A percentile compares a stretch with the other conserved stretches of the same genome.
These are phyloP conservation scores for Noctilio leporinus DNA, from an alignment of 2,113 vertebrate genomes.

Conservation along the genomic window DNA sequence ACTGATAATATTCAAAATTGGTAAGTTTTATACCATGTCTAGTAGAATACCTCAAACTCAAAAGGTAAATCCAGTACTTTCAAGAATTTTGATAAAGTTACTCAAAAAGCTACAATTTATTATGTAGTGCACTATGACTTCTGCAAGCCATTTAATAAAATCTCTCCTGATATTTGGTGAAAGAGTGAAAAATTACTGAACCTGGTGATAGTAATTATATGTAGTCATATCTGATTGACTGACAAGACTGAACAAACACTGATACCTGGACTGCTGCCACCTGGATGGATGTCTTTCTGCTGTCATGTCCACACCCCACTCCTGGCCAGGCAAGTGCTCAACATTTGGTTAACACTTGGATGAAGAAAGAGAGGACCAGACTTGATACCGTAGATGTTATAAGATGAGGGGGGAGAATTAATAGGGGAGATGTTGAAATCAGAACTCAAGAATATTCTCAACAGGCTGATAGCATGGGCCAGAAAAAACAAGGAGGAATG, in stretches of 20 bases:
- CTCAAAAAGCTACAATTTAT: neutral
- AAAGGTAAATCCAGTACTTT: neutral
- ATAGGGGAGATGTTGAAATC: constrained; percentile 4
- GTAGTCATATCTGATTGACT: neutral
- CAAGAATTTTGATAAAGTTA: neutral
- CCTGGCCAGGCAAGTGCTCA: neutral
- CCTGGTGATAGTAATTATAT: neutral
- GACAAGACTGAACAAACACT: neutral
- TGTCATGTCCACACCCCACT: neutral
- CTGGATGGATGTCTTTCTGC: neutral
- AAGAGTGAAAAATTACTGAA: constrained; percentile 10
- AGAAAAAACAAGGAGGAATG: constrained; percentile 53
- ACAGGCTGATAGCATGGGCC: neutral
- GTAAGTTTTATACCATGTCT: neutral
- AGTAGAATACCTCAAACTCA: neutral
- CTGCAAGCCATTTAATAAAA: neutral
- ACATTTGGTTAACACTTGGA: neutral
- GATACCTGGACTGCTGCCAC: neutral
- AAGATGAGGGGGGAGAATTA: neutral
- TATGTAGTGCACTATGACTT: neutral
- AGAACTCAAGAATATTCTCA: constrained; percentile 31
- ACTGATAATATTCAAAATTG: neutral
- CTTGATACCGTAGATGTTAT: neutral
- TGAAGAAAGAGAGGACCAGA: neutral
- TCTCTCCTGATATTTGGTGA: neutral